Evolutionary conservation across 2,888 invertebrate genomes (phyloP).

Genomic region (Pyrocoelia pectoralis): DNA sequence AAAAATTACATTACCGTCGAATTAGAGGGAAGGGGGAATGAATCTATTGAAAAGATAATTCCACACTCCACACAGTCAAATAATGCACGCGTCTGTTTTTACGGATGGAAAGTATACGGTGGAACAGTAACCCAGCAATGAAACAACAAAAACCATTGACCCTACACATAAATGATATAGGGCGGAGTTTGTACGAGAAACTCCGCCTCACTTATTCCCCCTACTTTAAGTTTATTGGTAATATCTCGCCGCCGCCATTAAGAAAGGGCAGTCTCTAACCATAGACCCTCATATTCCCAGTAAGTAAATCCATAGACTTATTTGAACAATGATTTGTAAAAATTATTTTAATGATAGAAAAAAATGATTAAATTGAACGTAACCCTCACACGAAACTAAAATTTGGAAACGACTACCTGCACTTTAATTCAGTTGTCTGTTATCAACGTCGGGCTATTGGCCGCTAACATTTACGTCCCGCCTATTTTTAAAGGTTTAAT

Average conservation of each 20-base stretch:
- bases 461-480: background rate
- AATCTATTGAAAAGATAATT: background rate
- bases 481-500: background rate
- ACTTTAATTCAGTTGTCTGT: background rate
- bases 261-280: background rate
- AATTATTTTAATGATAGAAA: background rate
- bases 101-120: background rate
- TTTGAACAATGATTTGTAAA: constrained; percentile 1
- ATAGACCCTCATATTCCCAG: too few species aligned
- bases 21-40: background rate
- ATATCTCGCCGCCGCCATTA: constrained; percentile 13
- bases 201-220: background rate
- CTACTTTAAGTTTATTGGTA: background rate
- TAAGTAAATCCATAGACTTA: too few species aligned
- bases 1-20: constrained; percentile 5
- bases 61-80: constrained; percentile 2
- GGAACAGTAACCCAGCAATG: constrained; percentile 35
- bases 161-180: constrained; percentile 30
- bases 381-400: background rate
- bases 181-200: constrained; percentile 17
- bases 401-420: background rate
- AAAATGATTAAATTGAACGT: constrained; percentile 1
- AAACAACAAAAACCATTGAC: constrained; percentile 36
- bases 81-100: background rate
- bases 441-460: background rate